A percentile compares a stretch with the other conserved stretches of the same genome.
Conservation (phyloP, 2,797 vertebrate genomes). For the Tokudaia muenninki region DNA sequence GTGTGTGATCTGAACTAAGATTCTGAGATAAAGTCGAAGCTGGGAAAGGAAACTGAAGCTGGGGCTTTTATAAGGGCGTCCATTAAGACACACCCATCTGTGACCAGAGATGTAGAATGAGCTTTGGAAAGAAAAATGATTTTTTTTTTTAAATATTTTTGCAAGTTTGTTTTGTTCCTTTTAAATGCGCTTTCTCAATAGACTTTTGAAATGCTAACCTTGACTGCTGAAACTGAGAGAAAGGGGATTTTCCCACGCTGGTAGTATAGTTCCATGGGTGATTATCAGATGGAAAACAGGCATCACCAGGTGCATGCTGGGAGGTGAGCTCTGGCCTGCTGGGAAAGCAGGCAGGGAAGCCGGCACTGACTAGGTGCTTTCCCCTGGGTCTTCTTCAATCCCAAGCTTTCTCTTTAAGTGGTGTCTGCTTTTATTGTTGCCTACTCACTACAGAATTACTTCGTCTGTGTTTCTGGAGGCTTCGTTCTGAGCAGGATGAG, state of each 20-base stretch:
- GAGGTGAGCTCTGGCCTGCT: neutral
- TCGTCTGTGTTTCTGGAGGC: neutral
- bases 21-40: neutral
- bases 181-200: neutral
- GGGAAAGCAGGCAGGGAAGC: neutral
- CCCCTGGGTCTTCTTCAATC: neutral
- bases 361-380: neutral
- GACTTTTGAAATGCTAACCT: constrained; percentile 19
- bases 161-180: constrained; percentile 3
- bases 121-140: neutral
- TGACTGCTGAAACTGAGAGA: neutral
- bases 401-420: neutral
- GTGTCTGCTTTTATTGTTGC: neutral
- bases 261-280: neutral
- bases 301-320: neutral
- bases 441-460: neutral
- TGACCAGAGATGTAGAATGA: neutral
- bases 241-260: neutral
- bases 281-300: neutral
- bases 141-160: neutral
- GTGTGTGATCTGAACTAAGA: neutral
- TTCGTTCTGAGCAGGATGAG: too few species aligned
- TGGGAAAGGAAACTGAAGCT: neutral
- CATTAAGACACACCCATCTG: neutral
- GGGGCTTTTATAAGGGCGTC: neutral